Percentiles rank a stretch among this genome's conserved stretches.
Conservation (phyloP, 2,113 vertebrate species). For the Xiphias gladius region DNA sequence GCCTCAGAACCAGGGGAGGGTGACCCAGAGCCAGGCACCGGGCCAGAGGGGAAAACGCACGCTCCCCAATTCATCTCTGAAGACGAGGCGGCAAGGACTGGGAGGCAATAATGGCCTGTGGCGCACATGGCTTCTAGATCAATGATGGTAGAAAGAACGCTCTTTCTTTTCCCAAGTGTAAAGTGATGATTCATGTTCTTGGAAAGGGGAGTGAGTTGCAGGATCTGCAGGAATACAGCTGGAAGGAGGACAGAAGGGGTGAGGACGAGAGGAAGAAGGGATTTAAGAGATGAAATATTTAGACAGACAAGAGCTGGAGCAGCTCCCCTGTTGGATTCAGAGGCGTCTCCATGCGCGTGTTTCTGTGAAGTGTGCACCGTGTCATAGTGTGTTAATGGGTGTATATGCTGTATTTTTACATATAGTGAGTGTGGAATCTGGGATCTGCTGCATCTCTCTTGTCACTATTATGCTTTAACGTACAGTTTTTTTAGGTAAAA, state of each 20-base stretch:
- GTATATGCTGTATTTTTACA: not conserved
- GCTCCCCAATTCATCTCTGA: slow-evolving; percentile 42
- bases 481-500: not conserved
- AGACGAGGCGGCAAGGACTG: not conserved
- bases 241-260: slow-evolving; percentile 38
- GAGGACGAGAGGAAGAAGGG: slow-evolving; percentile 27
- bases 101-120: slow-evolving; percentile 37
- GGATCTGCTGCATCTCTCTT: not conserved
- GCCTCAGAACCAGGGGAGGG: slow-evolving; percentile 11
- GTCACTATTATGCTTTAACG: not conserved
- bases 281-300: slow-evolving; percentile 67
- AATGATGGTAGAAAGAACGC: slow-evolving; percentile 22
- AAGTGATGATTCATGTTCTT: slow-evolving; percentile 67
- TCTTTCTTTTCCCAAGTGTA: slow-evolving; percentile 16
- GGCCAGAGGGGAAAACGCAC: slow-evolving; percentile 48
- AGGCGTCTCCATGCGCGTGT: slow-evolving; percentile 21
- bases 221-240: slow-evolving; percentile 46
- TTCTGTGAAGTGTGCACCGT: not conserved
- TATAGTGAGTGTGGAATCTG: not conserved
- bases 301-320: slow-evolving; percentile 62
- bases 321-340: slow-evolving; percentile 55
- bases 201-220: slow-evolving; percentile 8
- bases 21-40: slow-evolving; percentile 37
- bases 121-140: slow-evolving; percentile 44
- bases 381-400: slow-evolving; percentile 9